A percentile compares a stretch with the other conserved stretches of the same genome.
Conservation (phyloP, 2,797 vertebrate species). For the Antrozous pallidus region DNA sequence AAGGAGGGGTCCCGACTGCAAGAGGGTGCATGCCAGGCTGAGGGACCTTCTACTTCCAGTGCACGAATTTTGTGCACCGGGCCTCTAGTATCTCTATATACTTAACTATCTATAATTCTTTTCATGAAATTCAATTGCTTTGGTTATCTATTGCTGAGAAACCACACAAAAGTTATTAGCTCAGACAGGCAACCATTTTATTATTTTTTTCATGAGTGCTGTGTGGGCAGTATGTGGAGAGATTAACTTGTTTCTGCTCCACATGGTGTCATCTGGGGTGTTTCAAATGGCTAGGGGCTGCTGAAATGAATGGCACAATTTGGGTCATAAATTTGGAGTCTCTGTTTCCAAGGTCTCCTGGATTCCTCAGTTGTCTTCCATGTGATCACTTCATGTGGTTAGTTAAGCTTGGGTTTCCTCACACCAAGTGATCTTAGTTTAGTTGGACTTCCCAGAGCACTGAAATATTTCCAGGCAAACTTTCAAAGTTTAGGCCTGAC, state of each 20-base stretch:
- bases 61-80: too few species aligned
- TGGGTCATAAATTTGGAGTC: neutral
- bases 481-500: conserved; percentile 5
- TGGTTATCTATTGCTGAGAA: conserved; percentile 41
- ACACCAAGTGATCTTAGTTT: conserved; percentile 16
- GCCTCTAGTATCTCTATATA: neutral
- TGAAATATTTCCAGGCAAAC: neutral
- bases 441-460: conserved; percentile 26
- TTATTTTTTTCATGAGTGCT: conserved; percentile 11
- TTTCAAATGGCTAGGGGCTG: neutral
- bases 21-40: too few species aligned
- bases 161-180: neutral
- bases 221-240: neutral
- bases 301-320: neutral
- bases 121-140: conserved; percentile 29
- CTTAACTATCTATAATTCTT: conserved; percentile 1
- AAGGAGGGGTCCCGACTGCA: too few species aligned
- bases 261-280: neutral
- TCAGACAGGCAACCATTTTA: conserved; percentile 11
- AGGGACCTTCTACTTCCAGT: too few species aligned
- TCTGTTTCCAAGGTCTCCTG: neutral
- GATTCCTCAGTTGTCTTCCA: neutral
- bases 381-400: neutral
- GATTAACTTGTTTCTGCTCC: neutral
- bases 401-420: neutral